These are phyloP conservation scores for Sphinx pinastri DNA, from an alignment of 2,888 invertebrate species.

Conservation along the genomic window DNA sequence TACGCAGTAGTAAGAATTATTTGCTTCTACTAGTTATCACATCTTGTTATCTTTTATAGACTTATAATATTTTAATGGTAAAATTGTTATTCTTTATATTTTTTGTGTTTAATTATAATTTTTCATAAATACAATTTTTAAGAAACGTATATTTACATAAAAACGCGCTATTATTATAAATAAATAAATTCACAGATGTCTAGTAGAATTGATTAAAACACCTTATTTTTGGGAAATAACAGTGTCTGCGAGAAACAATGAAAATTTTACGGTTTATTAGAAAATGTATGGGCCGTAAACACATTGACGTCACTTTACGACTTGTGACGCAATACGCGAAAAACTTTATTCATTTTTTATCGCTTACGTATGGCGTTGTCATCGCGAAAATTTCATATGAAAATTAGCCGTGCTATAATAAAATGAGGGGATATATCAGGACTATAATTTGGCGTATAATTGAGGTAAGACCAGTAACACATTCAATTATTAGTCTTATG, in stretches of 20 bases:
- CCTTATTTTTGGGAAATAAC: slow-evolving; percentile 33
- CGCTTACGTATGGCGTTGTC: slow-evolving; percentile 23
- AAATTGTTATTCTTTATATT: no score
- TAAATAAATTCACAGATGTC: not conserved
- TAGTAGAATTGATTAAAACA: slow-evolving; percentile 25
- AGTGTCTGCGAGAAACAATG: slow-evolving; percentile 52
- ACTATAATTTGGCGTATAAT: not conserved
- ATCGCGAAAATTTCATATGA: slow-evolving; percentile 22
- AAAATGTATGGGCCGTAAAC: slow-evolving; percentile 71
- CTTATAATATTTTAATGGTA: no score
- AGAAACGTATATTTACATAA: no score
- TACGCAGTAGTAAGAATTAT: no score
- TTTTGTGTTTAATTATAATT: no score
- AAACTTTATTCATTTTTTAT: slow-evolving; percentile 33
- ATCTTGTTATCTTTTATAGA: no score
- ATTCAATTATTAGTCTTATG: not conserved
- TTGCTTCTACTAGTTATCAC: no score
- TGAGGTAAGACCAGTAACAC: not conserved
- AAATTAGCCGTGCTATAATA: slow-evolving; percentile 34
- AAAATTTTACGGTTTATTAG: slow-evolving; percentile 70
- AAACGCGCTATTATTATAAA: not conserved
- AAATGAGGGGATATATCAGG: not conserved
- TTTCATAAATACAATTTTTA: no score
- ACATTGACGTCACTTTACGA: slow-evolving; percentile 65
- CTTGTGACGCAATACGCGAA: slow-evolving; percentile 34